phyloP scores from a whole-genome alignment of 2,113 vertebrate species.

The Balaeniceps rex region DNA sequence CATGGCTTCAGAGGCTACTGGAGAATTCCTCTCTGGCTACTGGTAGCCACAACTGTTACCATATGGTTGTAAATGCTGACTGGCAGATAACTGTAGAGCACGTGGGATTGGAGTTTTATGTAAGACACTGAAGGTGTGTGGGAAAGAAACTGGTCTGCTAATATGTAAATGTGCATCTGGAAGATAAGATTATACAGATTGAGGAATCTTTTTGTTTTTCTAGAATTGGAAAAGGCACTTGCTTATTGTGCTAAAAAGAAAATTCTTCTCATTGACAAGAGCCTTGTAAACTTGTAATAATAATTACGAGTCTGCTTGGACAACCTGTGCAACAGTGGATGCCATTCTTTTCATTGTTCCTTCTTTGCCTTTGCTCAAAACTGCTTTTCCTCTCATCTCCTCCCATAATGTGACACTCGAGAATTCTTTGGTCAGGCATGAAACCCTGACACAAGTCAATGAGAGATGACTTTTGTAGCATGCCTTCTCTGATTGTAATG shows the following conservation, averaged over 20 bases:
- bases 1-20: constrained; percentile 48
- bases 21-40: constrained; percentile 33
- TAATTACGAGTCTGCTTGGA: neutral
- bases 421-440: neutral
- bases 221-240: neutral
- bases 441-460: neutral
- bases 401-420: neutral
- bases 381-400: neutral
- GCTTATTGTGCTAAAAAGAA: neutral
- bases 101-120: neutral
- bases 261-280: neutral
- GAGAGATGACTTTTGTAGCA: neutral
- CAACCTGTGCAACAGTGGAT: neutral
- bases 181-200: neutral
- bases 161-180: constrained; percentile 38
- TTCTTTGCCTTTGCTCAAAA: neutral
- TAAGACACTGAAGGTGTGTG: neutral
- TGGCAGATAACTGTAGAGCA: neutral
- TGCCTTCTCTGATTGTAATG: neutral
- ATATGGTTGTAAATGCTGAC: constrained; percentile 20
- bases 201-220: neutral
- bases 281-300: neutral
- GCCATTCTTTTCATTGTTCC: neutral
- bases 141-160: constrained; percentile 15
- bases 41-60: constrained; percentile 34